Conservation (phyloP, 2,888 invertebrate genomes). For the Cyclophora albipunctata region DNA sequence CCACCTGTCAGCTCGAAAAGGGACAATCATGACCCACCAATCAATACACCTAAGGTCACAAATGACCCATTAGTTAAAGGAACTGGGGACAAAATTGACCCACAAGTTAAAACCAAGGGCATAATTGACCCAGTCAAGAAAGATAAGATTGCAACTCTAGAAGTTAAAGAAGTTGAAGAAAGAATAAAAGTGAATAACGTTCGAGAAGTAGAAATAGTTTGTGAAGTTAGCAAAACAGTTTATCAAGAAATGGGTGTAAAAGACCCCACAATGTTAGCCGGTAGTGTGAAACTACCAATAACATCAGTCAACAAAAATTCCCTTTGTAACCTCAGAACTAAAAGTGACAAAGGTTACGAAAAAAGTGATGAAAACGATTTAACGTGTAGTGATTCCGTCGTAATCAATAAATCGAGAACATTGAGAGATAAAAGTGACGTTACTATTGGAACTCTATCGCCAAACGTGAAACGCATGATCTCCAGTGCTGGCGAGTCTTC, state of each 20-base stretch:
- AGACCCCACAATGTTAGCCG: constrained; percentile 51
- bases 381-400: constrained; percentile 42
- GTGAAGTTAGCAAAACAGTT: no score
- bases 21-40: no score
- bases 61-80: constrained; percentile 24
- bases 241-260: constrained; percentile 27
- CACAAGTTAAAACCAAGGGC: constrained; percentile 1
- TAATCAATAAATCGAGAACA: constrained; percentile 48
- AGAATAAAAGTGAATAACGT: constrained; percentile 1
- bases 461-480: constrained; percentile 77
- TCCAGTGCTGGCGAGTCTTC: constrained; percentile 69
- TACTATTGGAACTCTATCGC: constrained; percentile 74
- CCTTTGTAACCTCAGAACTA: constrained; percentile 57
- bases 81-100: constrained; percentile 3
- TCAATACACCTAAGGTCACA: constrained; percentile 3
- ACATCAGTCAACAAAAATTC: constrained; percentile 61
- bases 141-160: constrained; percentile 4
- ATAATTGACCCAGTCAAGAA: no score
- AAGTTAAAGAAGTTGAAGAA: constrained; percentile 13
- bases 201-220: no score
- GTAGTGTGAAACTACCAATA: constrained; percentile 59
- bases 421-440: constrained; percentile 52
- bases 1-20: constrained; percentile 39
- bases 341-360: constrained; percentile 58
- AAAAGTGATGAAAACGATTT: constrained; percentile 42